These are phyloP conservation scores for Eurosta solidaginis DNA, from an alignment of 1,140 invertebrate species.

Conservation along the genomic window DNA sequence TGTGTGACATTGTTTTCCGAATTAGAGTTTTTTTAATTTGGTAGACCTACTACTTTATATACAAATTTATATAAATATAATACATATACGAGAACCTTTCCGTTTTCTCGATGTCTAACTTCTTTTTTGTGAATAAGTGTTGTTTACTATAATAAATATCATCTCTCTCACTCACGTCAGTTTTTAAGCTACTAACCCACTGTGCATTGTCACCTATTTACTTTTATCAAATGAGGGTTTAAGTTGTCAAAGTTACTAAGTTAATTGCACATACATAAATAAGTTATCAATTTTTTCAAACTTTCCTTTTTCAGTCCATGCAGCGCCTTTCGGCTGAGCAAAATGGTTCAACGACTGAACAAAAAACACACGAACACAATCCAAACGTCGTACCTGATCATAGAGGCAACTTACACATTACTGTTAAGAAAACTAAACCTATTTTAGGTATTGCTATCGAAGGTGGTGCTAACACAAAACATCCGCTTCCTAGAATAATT, in stretches of 20 bases:
- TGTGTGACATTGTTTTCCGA: too few species aligned
- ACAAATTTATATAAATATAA: too few species aligned
- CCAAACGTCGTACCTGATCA: conserved; percentile 78
- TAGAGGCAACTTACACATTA: conserved; percentile 83
- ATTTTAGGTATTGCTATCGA: conserved; percentile 95
- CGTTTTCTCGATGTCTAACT: too few species aligned
- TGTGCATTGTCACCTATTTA: background rate
- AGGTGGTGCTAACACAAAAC: conserved; percentile 92
- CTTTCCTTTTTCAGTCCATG: conserved; percentile 66
- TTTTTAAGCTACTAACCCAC: background rate
- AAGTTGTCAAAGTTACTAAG: background rate
- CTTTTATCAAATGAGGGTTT: background rate
- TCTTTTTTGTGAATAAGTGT: too few species aligned
- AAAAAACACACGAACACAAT: conserved; percentile 65
- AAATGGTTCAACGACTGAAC: conserved; percentile 66
- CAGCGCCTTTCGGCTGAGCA: conserved; percentile 66
- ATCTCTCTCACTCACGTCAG: too few species aligned
- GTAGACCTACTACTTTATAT: too few species aligned
- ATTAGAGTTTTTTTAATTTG: too few species aligned
- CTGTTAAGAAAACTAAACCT: conserved; percentile 88
- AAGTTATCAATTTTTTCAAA: background rate
- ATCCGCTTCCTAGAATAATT: conserved; percentile 91
- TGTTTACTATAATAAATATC: too few species aligned
- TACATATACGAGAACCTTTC: too few species aligned
- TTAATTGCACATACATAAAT: background rate